Evolutionary conservation across 2,113 vertebrate genomes (phyloP), one percentile per base, ranked within the genome.

Genomic region (Coptodon bakossiorum): DNA sequence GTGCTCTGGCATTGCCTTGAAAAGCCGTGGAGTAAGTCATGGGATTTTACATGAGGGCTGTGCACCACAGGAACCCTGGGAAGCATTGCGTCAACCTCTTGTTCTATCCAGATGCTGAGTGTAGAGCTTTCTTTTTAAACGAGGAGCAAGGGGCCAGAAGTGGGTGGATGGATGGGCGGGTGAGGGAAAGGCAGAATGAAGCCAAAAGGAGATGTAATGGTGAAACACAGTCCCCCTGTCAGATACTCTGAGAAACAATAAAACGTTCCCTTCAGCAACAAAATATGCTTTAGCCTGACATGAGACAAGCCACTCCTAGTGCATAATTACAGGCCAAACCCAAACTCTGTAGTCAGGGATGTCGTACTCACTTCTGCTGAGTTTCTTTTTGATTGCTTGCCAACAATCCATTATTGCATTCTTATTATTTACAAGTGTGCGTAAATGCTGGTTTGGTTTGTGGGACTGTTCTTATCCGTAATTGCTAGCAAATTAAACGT

Each of bases 51-150:
- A 66, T 76, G 16, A 38, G 38, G 82, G 59, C 56, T 5, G 9
- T 10, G 66, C 82, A n/a, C 86, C 11, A 3, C 90, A 68, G 89
- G 88, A 90, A 81, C 81, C 84, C 90, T 82, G 84, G 63, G 86
- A 90, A 93, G 81, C 87, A 81, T 91, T 90, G 82, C 90, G 86
- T 96, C 95, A 95, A 88, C 83, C 91, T 73, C 90, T 79, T 38
- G 88, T 71, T 88, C 90, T 94, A 88, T 95, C 93, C 94, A 95
- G 94, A 96, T 95, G 94, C 94, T 91, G 93, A 94, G 84, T 84
- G 87, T 34, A 78, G 83, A 86, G 88, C 88, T 94, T 96, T 95
- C 82, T 63, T 78, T 96, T 94, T 90, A 91, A 88, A 91, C 5
- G 24, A 89, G 90, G 83, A 89, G 88, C 85, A 76, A 86, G 86